phyloP scores from a whole-genome alignment of 2,888 invertebrate species.

The Hyposoter dolosus region DNA sequence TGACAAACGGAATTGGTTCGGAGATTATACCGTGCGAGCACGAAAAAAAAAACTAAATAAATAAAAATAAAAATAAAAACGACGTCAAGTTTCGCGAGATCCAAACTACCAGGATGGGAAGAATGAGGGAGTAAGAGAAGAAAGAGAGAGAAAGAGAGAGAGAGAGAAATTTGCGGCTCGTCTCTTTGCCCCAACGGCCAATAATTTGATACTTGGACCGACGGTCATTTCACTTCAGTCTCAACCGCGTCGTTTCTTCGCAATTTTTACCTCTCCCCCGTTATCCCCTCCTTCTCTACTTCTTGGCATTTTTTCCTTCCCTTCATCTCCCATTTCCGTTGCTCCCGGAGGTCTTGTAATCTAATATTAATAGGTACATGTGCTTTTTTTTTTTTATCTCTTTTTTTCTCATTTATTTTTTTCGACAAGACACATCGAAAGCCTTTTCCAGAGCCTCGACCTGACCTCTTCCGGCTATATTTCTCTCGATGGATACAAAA shows the following conservation, averaged over 20 bases:
- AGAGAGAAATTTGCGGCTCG: constrained; percentile 62
- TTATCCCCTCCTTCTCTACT: constrained; percentile 24
- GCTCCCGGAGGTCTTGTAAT: constrained; percentile 43
- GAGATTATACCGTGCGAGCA: constrained; percentile 59
- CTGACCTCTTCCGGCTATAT: constrained; percentile 73
- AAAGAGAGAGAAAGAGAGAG: not conserved
- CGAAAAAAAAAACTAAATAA: constrained; percentile 58
- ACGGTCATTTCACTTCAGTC: constrained; percentile 68
- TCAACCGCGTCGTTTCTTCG: constrained; percentile 46
- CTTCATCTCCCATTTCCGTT: constrained; percentile 59
- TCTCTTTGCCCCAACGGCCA: constrained; percentile 69
- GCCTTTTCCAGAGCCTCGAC: constrained; percentile 77
- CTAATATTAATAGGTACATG: constrained; percentile 57
- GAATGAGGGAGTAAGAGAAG: constrained; percentile 22
- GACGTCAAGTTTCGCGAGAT: constrained; percentile 64
- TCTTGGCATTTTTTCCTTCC: constrained; percentile 22
- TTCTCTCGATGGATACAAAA: constrained; percentile 75
- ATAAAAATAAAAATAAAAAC: constrained; percentile 48
- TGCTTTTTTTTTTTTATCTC: constrained; percentile 8
- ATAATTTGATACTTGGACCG: constrained; percentile 76
- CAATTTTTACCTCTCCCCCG: constrained; percentile 41
- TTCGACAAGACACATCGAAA: constrained; percentile 77
- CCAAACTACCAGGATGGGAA: constrained; percentile 27
- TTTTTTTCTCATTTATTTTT: constrained; percentile 5
- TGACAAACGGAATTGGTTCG: constrained; percentile 78